Conservation (phyloP, 2,888 invertebrate species). For the Ochropacha duplaris region DNA sequence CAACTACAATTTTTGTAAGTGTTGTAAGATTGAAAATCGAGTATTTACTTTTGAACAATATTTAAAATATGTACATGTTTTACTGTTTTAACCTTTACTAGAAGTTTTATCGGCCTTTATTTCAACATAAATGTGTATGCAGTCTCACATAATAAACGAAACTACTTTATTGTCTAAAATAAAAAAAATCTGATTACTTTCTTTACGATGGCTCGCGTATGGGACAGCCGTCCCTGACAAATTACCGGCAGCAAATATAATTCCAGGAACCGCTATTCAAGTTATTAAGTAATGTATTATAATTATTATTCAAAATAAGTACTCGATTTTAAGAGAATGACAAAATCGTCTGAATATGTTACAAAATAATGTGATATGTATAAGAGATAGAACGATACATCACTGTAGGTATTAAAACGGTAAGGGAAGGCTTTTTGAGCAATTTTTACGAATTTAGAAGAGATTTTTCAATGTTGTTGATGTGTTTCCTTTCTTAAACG, state of each 20-base stretch:
- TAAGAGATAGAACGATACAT: constrained; percentile 25
- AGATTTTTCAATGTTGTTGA: constrained; percentile 54
- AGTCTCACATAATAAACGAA: too few relatives aligned
- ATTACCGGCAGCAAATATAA: too few relatives aligned
- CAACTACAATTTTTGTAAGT: constrained; percentile 28
- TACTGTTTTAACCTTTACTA: neutral
- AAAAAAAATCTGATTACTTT: too few relatives aligned
- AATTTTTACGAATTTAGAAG: constrained; percentile 52
- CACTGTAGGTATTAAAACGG: constrained; percentile 13
- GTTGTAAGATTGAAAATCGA: constrained; percentile 1
- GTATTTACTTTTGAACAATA: neutral
- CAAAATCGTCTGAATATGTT: neutral
- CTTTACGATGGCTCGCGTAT: too few relatives aligned
- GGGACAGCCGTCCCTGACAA: too few relatives aligned
- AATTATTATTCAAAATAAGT: neutral
- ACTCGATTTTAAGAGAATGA: neutral
- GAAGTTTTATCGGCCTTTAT: neutral
- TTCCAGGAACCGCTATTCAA: too few relatives aligned
- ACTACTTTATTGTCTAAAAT: too few relatives aligned
- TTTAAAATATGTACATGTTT: neutral
- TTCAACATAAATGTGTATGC: too few relatives aligned
- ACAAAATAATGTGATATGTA: constrained; percentile 16
- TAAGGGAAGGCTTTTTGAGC: constrained; percentile 47
- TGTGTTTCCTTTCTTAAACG: constrained; percentile 25
- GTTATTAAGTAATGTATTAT: too few relatives aligned